Base-by-base conservation (phyloP, 2,888 invertebrate genomes). In the Polydrusus pterygomalis region DNA sequence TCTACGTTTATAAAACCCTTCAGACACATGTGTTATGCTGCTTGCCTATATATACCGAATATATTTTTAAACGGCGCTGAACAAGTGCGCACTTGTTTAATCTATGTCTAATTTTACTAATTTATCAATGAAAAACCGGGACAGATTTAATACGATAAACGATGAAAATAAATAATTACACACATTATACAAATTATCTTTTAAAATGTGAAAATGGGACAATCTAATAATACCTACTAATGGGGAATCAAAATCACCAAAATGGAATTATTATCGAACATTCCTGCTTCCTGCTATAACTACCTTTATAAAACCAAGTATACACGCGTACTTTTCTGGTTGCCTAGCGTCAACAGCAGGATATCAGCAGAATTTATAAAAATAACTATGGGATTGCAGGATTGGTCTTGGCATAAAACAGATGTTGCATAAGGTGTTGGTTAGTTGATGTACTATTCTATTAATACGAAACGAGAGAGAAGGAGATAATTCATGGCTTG, bases 201-300 rank as follows among this genome's bases (percentile, higher is more conserved):
- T 25, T 25, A 25, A 25, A 25, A 25, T 25, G 25, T 5, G n/a
- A 45, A 13, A 45, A 45, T 45, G 2, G n/a, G n/a, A 45, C 13
- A 45, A 2, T 45, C 6, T 17, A 17, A 47, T n/a, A 6, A 10
- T 13, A 25, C n/a, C 30, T 15, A n/a, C 5, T 25, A 25, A 25
- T 25, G 25, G 25, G 5, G 25, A 25, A 25, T 3, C 2, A 25
- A 5, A 25, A 25, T 3, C 2, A 25, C 25, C 25, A 25, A 25
- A 25, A 25, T 25, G 25, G 25, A 25, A 25, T 25, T 25, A 25
- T 25, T 25, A 25, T 25, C 25, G 25, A 25, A 25, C 17, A 1
- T 15, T 34, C 34, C 56, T 34, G 34, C 56, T 34, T n/a, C n/a
- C n/a, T n/a, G n/a, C n/a, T n/a, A n/a, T n/a, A 60, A 11, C 58